Evolutionary conservation across 2,113 vertebrate species (phyloP).

Genomic region (Spea multiplicata): DNA sequence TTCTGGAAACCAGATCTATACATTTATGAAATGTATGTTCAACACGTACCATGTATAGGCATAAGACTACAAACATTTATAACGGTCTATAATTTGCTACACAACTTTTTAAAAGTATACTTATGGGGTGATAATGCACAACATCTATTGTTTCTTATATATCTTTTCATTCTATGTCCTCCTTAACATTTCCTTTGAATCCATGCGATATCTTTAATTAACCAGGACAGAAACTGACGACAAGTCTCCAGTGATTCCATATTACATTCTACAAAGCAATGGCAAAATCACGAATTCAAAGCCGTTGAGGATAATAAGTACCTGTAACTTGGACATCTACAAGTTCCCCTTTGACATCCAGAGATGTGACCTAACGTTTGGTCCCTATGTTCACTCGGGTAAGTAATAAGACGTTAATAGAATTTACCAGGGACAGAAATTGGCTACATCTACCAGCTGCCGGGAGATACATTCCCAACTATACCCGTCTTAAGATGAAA

Average conservation of each 20-base stretch:
- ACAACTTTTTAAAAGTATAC: too few relatives aligned
- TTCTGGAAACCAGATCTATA: constrained; percentile 30
- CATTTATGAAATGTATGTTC: constrained; percentile 28
- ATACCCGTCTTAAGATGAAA: too few relatives aligned
- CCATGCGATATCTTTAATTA: neutral
- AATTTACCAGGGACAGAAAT: too few relatives aligned
- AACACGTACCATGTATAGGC: neutral
- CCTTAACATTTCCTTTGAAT: neutral
- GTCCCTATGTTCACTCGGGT: constrained; percentile 10
- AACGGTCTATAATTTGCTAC: neutral
- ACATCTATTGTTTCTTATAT: too few relatives aligned
- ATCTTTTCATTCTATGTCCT: too few relatives aligned
- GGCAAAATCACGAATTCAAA: neutral
- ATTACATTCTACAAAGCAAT: neutral
- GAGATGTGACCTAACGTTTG: constrained; percentile 21
- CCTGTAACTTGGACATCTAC: constrained; percentile 27
- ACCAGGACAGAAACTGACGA: constrained; percentile 18
- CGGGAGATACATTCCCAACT: too few relatives aligned
- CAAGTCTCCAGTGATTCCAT: constrained; percentile 6
- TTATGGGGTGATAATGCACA: too few relatives aligned
- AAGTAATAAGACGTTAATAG: neutral
- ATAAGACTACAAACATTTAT: neutral
- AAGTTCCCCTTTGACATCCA: constrained; percentile 43
- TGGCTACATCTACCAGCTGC: too few relatives aligned
- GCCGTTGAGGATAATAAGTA: constrained; percentile 23